Percentiles rank a stretch among this genome's conserved stretches.
Conservation (phyloP, 2,797 vertebrate genomes). For the Valencia hispanica region DNA sequence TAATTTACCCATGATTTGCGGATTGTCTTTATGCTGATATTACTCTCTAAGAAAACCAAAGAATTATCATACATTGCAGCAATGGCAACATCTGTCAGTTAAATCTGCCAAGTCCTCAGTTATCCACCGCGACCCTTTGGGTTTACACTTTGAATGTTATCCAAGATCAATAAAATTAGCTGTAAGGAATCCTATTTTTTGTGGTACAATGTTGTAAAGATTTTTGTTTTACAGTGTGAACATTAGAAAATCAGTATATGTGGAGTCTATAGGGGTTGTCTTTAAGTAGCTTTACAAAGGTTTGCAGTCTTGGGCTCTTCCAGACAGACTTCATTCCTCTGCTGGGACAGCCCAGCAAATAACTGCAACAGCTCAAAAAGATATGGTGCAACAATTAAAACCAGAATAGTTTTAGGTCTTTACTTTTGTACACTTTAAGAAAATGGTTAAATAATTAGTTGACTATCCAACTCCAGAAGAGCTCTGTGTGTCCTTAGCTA, state of each 20-base stretch:
- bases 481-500: not conserved
- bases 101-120: not conserved
- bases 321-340: not conserved
- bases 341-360: not conserved
- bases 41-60: no score
- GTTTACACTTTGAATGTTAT: not conserved
- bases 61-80: no score
- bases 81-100: not conserved
- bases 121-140: no score
- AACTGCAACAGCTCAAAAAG: not conserved
- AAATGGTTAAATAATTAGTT: not conserved
- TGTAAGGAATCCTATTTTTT: not conserved
- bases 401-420: not conserved
- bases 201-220: not conserved
- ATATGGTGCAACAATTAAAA: not conserved
- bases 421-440: not conserved
- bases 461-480: not conserved
- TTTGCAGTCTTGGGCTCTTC: not conserved
- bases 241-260: not conserved
- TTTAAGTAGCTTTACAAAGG: not conserved
- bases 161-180: not conserved
- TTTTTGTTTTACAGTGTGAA: not conserved
- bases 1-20: not conserved
- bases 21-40: not conserved
- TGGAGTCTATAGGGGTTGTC: not conserved